phyloP scores from a whole-genome alignment of 2,888 invertebrate genomes.

The Atherix ibis region DNA sequence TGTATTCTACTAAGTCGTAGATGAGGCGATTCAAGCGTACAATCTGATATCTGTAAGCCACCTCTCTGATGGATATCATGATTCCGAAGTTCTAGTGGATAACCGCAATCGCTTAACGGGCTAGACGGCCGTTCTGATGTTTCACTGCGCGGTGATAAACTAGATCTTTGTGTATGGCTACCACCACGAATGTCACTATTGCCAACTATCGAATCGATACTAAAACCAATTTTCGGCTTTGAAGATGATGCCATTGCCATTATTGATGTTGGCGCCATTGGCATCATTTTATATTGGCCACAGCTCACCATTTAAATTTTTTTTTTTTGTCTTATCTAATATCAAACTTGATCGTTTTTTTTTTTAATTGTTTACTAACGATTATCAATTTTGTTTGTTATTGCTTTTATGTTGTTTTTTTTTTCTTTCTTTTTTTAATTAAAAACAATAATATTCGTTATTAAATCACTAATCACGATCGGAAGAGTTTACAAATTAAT shows the following conservation, averaged over 20 bases:
- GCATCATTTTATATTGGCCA: conserved; percentile 56
- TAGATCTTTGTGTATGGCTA: conserved; percentile 16
- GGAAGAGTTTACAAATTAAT: too few species aligned
- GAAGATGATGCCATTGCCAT: conserved; percentile 55
- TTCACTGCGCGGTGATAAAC: conserved; percentile 11
- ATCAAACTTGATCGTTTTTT: too few species aligned
- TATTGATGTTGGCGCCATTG: conserved; percentile 81
- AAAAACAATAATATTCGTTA: too few species aligned
- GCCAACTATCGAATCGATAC: conserved; percentile 87
- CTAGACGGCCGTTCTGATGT: conserved; percentile 11
- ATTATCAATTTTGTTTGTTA: too few species aligned
- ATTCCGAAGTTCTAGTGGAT: conserved; percentile 19
- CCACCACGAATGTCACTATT: conserved; percentile 9
- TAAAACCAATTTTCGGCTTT: conserved; percentile 87
- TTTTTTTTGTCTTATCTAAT: background rate
- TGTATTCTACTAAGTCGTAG: background rate
- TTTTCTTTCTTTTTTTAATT: too few species aligned
- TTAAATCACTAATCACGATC: too few species aligned
- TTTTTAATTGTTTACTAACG: too few species aligned
- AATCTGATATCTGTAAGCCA: too few species aligned
- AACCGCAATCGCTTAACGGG: conserved; percentile 12
- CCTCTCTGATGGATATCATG: too few species aligned
- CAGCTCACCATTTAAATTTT: conserved; percentile 30
- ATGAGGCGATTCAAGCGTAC: background rate
- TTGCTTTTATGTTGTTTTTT: too few species aligned